Evolutionary conservation across 2,113 vertebrate genomes (phyloP).

Genomic region (Platichthys flesus): DNA sequence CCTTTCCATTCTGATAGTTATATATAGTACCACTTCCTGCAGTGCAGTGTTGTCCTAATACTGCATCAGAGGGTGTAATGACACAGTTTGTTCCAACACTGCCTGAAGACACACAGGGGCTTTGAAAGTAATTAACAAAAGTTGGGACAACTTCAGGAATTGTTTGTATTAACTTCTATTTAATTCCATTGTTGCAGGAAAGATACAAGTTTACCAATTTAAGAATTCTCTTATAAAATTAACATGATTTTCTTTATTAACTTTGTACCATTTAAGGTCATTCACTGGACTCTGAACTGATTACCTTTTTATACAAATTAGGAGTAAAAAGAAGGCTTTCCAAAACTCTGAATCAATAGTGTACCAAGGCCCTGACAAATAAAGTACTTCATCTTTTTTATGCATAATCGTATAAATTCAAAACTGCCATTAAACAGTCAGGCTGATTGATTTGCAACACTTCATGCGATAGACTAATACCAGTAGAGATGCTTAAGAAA

Average conservation of each 20-base stretch:
- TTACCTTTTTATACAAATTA: background rate
- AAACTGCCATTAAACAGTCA: conserved; percentile 5
- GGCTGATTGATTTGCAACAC: conserved; percentile 30
- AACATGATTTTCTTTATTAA: too few relatives aligned
- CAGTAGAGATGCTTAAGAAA: conserved; percentile 1
- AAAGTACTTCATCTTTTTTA: conserved; percentile 2
- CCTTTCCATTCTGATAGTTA: background rate
- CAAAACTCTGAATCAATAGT: background rate
- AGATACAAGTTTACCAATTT: too few relatives aligned
- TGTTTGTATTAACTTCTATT: background rate
- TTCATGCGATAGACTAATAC: background rate
- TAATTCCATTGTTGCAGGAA: background rate
- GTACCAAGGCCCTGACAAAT: background rate
- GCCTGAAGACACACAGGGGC: too few relatives aligned
- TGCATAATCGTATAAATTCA: conserved; percentile 15
- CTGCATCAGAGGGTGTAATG: background rate
- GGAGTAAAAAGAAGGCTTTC: background rate
- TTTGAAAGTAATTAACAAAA: too few relatives aligned
- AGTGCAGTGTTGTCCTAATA: background rate
- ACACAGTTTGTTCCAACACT: background rate
- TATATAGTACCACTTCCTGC: background rate
- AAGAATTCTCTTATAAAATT: too few relatives aligned
- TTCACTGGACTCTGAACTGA: background rate
- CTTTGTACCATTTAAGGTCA: background rate
- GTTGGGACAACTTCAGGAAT: too few relatives aligned